Evolutionary conservation across 92 coral and sea anemone species (phyloP), one percentile per base, ranked within the genome.

Genomic region (Parazoanthus darwini): DNA sequence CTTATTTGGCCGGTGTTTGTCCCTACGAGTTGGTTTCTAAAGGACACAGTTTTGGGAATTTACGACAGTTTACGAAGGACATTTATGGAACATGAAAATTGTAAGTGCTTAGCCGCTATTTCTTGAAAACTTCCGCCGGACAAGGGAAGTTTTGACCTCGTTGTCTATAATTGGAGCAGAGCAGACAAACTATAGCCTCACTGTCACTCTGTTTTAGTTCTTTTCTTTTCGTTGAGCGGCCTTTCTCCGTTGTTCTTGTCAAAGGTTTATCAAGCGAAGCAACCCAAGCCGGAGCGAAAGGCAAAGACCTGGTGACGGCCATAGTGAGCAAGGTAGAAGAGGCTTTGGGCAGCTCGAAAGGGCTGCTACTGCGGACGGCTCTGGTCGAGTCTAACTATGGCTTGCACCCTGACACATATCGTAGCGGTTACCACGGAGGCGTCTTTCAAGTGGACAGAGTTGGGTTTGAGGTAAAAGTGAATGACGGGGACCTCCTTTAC

Each of bases 351-450:
- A 22, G 43, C 50, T 78, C 92, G 14, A 90, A 90, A 25, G 70
- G 72, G 25, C 77, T 90, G 11, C 65, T 90, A 63, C 71, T 86
- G 1, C 72, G 92, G 66, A 90, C 90, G 71, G 92, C 92, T 2
- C 72, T 65, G 46, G 92, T 86, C 22, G 92, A 90, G 79, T 77
- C 90, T 2, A 58, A 79, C 48, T 79, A 74, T 79, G 92, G 92
- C 11, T 26, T 63, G 11, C 23, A 86, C 71, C 23, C 81, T 8
- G 33, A 59, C 33, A 90, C 92, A 16, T 90, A 90, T 76, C 90
- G 90, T 14, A 38, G 33, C 51, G 92, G 90, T 10, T 86, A 90
- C 65, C 82, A 90, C 33, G 92, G 92, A 56, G 92, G 92, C 11
- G 77, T 90, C 3, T 86, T 84, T 90, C 92, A 90, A 86, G 88